Conservation (phyloP, 1,140 invertebrate species). For the Cotesia typhae region DNA sequence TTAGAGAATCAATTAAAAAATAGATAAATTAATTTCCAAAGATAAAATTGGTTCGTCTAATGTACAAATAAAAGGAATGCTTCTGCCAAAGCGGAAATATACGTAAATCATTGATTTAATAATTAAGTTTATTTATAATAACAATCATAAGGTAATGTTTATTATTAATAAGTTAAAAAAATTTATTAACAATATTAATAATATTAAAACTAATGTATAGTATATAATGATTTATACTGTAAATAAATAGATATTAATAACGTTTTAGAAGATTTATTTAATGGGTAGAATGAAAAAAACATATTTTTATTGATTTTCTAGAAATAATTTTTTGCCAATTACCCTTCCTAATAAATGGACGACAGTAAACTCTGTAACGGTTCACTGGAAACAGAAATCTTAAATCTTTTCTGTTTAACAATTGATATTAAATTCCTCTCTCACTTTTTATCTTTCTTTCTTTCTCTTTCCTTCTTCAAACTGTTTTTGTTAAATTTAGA, state of each 20-base stretch:
- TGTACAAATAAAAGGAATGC: neutral
- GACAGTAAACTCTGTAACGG: neutral
- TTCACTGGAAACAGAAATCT: slow-evolving; percentile 6
- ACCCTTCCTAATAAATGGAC: neutral
- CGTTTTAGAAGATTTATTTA: neutral
- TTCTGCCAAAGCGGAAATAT: neutral
- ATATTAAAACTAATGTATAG: neutral
- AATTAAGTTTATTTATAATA: neutral
- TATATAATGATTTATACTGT: slow-evolving; percentile 5
- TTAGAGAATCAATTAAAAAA: too few relatives aligned
- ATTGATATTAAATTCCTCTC: slow-evolving; percentile 7
- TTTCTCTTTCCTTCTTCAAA: slow-evolving; percentile 50
- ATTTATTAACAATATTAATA: slow-evolving; percentile 2
- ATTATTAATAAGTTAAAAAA: neutral
- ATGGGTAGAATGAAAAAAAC: neutral
- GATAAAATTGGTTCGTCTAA: too few relatives aligned
- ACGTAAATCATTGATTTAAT: neutral
- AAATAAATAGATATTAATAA: slow-evolving; percentile 13
- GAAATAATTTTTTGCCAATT: neutral
- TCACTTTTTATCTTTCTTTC: slow-evolving; percentile 2
- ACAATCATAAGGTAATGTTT: neutral
- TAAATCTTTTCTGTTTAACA: neutral
- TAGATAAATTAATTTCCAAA: too few relatives aligned
- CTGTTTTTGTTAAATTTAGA: slow-evolving; percentile 62
- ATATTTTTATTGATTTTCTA: neutral